Conservation (phyloP, 1,140 invertebrate species). For the Acromyrmex heyeri region DNA sequence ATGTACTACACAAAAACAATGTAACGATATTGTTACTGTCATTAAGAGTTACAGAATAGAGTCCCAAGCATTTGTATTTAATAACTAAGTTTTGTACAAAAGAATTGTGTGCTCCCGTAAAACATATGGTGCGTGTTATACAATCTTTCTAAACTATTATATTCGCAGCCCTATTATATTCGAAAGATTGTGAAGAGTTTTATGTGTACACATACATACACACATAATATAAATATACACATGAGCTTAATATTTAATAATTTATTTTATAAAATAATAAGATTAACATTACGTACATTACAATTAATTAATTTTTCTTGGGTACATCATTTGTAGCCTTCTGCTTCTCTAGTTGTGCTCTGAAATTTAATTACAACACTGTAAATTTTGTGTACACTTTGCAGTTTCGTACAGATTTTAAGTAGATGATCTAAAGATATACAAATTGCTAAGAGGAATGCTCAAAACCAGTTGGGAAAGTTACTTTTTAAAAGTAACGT, state of each 20-base stretch:
- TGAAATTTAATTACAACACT: constrained; percentile 75
- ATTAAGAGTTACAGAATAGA: too few relatives aligned
- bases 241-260: constrained; percentile 48
- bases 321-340: constrained; percentile 74
- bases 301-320: constrained; percentile 65
- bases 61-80: constrained; percentile 49
- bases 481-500: too few relatives aligned
- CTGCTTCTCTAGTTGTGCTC: constrained; percentile 85
- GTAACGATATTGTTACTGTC: too few relatives aligned
- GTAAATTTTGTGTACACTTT: constrained; percentile 1
- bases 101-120: constrained; percentile 37
- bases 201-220: background rate
- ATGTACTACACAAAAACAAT: too few relatives aligned
- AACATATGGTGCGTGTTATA: constrained; percentile 43
- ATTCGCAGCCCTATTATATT: constrained; percentile 47
- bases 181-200: constrained; percentile 59
- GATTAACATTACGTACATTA: background rate
- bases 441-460: too few relatives aligned
- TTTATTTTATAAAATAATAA: constrained; percentile 66
- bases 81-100: constrained; percentile 75
- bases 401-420: background rate
- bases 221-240: constrained; percentile 23
- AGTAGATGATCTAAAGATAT: too few relatives aligned
- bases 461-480: too few relatives aligned
- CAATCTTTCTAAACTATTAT: constrained; percentile 7